These are phyloP conservation scores for Larimichthys polyactis DNA, from an alignment of 2,113 vertebrate species.

Conservation along the genomic window DNA sequence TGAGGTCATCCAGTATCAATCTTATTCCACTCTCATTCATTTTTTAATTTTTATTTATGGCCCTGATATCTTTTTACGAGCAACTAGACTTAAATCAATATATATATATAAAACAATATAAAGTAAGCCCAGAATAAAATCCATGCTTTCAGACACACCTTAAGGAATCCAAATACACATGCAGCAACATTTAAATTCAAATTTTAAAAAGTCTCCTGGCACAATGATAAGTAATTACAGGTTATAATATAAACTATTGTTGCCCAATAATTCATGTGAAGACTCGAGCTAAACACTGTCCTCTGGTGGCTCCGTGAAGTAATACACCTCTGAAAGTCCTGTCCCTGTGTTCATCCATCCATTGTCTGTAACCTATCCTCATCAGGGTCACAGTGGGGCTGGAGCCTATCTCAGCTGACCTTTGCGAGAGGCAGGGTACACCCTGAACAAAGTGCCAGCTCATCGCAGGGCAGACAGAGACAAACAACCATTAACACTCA, in stretches of 20 bases:
- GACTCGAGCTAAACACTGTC: not conserved
- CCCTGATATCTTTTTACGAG: not conserved
- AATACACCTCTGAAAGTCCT: not conserved
- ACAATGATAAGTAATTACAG: not conserved
- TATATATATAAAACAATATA: not conserved
- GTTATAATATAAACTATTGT: not conserved
- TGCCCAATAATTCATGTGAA: not conserved
- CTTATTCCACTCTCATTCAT: not conserved
- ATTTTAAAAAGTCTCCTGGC: not conserved
- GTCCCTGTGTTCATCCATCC: not conserved
- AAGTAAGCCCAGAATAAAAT: not conserved
- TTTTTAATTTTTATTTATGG: not conserved
- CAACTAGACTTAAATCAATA: not conserved
- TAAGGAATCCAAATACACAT: not conserved
- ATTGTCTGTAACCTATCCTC: too few relatives aligned
- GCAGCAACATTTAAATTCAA: not conserved
- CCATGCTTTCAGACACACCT: not conserved
- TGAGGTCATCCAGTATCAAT: slow-evolving; percentile 59
- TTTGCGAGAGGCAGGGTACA: too few relatives aligned
- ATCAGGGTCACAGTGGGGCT: too few relatives aligned
- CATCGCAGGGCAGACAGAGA: too few relatives aligned
- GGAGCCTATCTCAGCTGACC: too few relatives aligned
- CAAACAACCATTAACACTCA: too few relatives aligned
- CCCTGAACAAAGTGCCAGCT: too few relatives aligned
- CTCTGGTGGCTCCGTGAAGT: not conserved